Evolutionary conservation across 2,888 invertebrate genomes (phyloP).

Genomic region (Adelphocoris suturalis): DNA sequence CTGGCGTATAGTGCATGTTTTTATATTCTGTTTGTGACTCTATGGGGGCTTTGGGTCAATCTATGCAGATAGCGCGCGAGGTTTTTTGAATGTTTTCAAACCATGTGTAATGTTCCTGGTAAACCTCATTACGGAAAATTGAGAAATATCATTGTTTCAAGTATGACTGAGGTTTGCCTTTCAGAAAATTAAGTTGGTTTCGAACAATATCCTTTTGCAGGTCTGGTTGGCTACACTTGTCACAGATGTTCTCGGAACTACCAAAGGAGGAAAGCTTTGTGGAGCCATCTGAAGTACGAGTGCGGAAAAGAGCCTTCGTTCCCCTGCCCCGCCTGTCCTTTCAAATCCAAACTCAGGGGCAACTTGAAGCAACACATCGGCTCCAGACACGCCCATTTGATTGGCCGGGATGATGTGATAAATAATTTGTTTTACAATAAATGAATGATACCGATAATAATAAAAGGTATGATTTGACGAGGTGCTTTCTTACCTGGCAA

Average conservation of each 20-base stretch:
- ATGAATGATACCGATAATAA: neutral
- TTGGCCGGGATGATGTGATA: neutral
- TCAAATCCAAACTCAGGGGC: constrained; percentile 74
- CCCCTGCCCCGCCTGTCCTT: constrained; percentile 80
- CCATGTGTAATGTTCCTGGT: no score
- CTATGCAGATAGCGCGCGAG: no score
- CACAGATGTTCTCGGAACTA: constrained; percentile 81
- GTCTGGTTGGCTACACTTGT: constrained; percentile 72
- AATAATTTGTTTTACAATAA: neutral
- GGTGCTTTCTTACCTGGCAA: no score
- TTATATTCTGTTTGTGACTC: no score
- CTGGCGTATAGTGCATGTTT: no score
- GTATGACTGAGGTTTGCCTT: no score
- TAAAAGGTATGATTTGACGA: no score
- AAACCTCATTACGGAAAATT: no score
- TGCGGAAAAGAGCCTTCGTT: constrained; percentile 79
- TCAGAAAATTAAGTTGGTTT: no score
- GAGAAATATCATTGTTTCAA: no score
- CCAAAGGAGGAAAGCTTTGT: constrained; percentile 82
- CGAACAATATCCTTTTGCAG: neutral
- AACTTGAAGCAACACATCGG: constrained; percentile 74
- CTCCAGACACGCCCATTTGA: neutral
- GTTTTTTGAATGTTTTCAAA: no score
- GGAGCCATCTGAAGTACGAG: constrained; percentile 79
- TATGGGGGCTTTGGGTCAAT: no score